Percentiles rank a stretch among this genome's conserved stretches.
Evolutionary conservation across 1,140 invertebrate genomes (phyloP).

Genomic region (Parasteatoda tepidariorum): DNA sequence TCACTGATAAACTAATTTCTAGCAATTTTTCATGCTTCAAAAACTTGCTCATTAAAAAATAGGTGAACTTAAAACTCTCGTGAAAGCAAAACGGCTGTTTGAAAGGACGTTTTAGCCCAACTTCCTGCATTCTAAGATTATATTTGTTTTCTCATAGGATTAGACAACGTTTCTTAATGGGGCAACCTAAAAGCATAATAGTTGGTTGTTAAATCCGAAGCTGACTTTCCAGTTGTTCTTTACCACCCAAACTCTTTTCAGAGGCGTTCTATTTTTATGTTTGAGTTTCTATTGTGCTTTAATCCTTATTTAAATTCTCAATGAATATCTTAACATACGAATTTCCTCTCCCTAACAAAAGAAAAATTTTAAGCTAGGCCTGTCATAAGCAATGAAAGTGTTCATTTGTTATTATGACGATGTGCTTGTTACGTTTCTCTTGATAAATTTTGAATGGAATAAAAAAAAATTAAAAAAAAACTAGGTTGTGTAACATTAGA

Average conservation of each 20-base stretch:
- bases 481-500: background rate
- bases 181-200: background rate
- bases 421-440: background rate
- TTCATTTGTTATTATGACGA: constrained; percentile 1
- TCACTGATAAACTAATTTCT: too few relatives aligned
- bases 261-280: constrained; percentile 5
- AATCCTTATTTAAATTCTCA: constrained; percentile 50
- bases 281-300: constrained; percentile 37
- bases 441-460: background rate
- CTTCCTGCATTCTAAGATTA: constrained; percentile 24
- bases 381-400: constrained; percentile 2
- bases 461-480: too few relatives aligned
- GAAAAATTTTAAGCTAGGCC: background rate
- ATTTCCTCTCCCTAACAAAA: constrained; percentile 19
- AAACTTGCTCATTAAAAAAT: too few relatives aligned
- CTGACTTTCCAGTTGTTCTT: constrained; percentile 29
- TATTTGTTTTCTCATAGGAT: constrained; percentile 45
- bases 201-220: constrained; percentile 29
- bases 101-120: background rate
- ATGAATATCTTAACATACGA: constrained; percentile 40
- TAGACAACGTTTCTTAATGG: background rate
- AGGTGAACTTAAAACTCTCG: too few relatives aligned
- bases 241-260: constrained; percentile 2
- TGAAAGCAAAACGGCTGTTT: background rate
- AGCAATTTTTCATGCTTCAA: too few relatives aligned